Base-by-base conservation (phyloP, 2,888 invertebrate species). In the Lepidocyrtoides sp. region DNA sequence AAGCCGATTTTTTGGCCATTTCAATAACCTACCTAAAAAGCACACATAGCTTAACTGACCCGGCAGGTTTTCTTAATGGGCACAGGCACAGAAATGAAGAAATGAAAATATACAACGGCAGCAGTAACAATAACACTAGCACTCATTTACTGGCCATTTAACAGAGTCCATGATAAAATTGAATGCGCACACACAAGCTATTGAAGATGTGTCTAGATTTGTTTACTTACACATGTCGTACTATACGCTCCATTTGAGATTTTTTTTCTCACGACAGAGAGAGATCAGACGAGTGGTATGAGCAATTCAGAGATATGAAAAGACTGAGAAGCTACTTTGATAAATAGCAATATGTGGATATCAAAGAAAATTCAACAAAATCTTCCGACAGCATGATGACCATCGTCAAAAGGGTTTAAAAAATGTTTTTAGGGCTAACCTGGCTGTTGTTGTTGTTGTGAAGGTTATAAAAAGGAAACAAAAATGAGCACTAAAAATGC, bases 401-500 rank as follows among this genome's bases (percentile, higher is more conserved):
- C 66, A 66, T 57, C 4, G 14, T 66, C 48, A 44, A 75, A 66
- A 48, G 75, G 48, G 36, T 26, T 63, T 69, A 29, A n/a, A n/a
- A n/a, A n/a, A n/a, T n/a, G n/a, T n/a, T n/a, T n/a, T n/a, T n/a
- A n/a, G n/a, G n/a, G n/a, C n/a, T n/a, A n/a, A n/a, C n/a, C n/a
- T n/a, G n/a, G n/a, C 17, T 48, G 14, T 26, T 48, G 23, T 48
- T 14, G 75, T 75, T 48, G 41, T 44, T 44, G 17, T 77, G 36
- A 36, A 51, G 4, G 2, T 75, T 8, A 17, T 51, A 77, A 51
- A 26, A 51, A 20, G 3, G 72, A 44, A 72, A 57, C 32, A 32
- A 44, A 60, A 84, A 84, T 84, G 69, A 51, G 84, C 32, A 17
- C 66, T 84, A 84, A 84, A 82, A 69, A 23, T 84, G 66, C 84